These are phyloP conservation scores for Euborellia annulipes DNA, from an alignment of 1,140 invertebrate genomes.

Conservation along the genomic window DNA sequence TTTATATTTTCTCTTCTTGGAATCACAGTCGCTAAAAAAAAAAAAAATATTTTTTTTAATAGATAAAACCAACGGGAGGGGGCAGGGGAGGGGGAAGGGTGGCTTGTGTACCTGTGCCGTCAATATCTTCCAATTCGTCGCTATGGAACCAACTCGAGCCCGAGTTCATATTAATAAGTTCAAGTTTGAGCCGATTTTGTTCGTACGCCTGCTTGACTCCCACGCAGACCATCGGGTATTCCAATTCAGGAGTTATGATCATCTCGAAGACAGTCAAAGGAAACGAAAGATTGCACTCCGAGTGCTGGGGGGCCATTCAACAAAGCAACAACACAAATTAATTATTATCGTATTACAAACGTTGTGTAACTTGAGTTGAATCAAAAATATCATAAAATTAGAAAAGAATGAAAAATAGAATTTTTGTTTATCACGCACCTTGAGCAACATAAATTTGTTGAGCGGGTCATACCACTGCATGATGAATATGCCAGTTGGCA, in stretches of 20 bases:
- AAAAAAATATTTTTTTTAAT: not conserved
- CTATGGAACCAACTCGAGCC: constrained; percentile 86
- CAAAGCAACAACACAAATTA: too few relatives aligned
- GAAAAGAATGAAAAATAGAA: too few relatives aligned
- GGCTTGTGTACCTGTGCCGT: constrained; percentile 40
- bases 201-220: constrained; percentile 69
- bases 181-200: constrained; percentile 65
- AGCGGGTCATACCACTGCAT: constrained; percentile 99
- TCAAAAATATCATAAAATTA: too few relatives aligned
- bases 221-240: constrained; percentile 90
- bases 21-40: constrained; percentile 57
- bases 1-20: constrained; percentile 63
- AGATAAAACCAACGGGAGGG: too few relatives aligned
- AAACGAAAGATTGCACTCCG: constrained; percentile 64
- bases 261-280: constrained; percentile 84
- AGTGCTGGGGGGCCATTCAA: constrained; percentile 38
- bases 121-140: constrained; percentile 63
- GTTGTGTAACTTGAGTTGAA: too few relatives aligned
- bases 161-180: constrained; percentile 84
- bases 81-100: too few relatives aligned
- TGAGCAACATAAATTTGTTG: constrained; percentile 96
- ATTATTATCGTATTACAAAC: too few relatives aligned
- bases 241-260: constrained; percentile 89
- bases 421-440: constrained; percentile 40
- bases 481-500: constrained; percentile 80